phyloP scores from a whole-genome alignment of 2,797 vertebrate species.

The Lepilemur septentrionalis region DNA sequence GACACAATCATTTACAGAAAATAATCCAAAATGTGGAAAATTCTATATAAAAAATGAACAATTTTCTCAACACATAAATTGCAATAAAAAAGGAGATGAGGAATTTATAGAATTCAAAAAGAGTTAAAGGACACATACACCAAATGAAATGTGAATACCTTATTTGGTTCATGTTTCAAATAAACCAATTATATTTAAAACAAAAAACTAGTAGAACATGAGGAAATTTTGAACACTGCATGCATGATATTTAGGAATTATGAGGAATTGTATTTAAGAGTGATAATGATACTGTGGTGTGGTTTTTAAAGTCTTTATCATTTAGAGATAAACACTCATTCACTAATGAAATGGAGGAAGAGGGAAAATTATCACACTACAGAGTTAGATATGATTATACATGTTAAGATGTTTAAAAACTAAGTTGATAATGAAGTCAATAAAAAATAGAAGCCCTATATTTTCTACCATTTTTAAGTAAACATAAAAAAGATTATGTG shows the following conservation, averaged over 20 bases:
- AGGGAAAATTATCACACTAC: neutral
- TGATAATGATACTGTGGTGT: neutral
- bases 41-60: neutral
- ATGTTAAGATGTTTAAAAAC: neutral
- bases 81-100: neutral
- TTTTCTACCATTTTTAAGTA: neutral
- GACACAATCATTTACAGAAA: neutral
- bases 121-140: neutral
- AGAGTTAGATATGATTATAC: neutral
- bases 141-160: neutral
- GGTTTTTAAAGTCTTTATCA: neutral
- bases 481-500: neutral
- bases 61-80: neutral
- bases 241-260: neutral
- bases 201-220: neutral
- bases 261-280: neutral
- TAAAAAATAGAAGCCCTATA: neutral
- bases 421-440: neutral
- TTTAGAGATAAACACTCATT: neutral
- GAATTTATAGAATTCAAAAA: neutral
- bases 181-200: neutral
- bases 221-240: neutral
- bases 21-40: neutral
- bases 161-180: neutral
- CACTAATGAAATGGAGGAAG: neutral